These are phyloP conservation scores for Probaryconus sp. DNA, from an alignment of 1,140 invertebrate genomes.

Conservation along the genomic window DNA sequence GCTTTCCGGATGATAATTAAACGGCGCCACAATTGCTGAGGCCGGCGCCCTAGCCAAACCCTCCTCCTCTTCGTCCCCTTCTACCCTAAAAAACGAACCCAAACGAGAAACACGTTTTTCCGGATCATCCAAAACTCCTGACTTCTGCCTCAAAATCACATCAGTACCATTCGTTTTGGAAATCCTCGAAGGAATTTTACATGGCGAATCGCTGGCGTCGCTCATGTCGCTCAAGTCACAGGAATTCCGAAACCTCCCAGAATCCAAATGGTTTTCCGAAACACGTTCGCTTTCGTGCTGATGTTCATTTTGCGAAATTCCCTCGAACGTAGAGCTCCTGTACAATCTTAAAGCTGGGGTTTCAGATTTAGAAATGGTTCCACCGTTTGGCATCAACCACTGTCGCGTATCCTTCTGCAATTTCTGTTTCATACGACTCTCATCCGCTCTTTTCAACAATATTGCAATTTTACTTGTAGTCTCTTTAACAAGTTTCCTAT, in stretches of 20 bases:
- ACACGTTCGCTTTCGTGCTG: slow-evolving; percentile 29
- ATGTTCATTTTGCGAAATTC: slow-evolving; percentile 76
- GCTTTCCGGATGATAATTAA: slow-evolving; percentile 76
- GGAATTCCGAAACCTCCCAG: slow-evolving; percentile 68
- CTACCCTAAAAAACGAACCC: slow-evolving; percentile 45
- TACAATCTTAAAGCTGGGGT: slow-evolving; percentile 78
- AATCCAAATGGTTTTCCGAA: slow-evolving; percentile 5
- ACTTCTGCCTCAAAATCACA: slow-evolving; percentile 15
- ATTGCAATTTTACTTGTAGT: slow-evolving; percentile 92
- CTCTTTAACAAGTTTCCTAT: slow-evolving; percentile 81
- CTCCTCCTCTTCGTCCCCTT: slow-evolving; percentile 49
- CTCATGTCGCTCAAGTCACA: slow-evolving; percentile 70
- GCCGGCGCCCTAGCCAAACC: slow-evolving; percentile 65
- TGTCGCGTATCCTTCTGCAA: slow-evolving; percentile 81
- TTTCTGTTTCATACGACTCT: slow-evolving; percentile 82
- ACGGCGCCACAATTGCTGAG: slow-evolving; percentile 78
- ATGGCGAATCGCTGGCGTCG: slow-evolving; percentile 64
- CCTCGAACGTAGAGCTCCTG: slow-evolving; percentile 86
- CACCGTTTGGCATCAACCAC: slow-evolving; percentile 79
- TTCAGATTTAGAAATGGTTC: slow-evolving; percentile 21
- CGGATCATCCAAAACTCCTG: slow-evolving; percentile 17
- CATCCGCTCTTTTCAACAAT: slow-evolving; percentile 91
- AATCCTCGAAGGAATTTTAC: slow-evolving; percentile 67
- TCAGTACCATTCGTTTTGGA: slow-evolving; percentile 50
- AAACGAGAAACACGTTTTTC: slow-evolving; percentile 75